phyloP scores from a whole-genome alignment of 2,797 vertebrate genomes.

The Scleropages formosus region DNA sequence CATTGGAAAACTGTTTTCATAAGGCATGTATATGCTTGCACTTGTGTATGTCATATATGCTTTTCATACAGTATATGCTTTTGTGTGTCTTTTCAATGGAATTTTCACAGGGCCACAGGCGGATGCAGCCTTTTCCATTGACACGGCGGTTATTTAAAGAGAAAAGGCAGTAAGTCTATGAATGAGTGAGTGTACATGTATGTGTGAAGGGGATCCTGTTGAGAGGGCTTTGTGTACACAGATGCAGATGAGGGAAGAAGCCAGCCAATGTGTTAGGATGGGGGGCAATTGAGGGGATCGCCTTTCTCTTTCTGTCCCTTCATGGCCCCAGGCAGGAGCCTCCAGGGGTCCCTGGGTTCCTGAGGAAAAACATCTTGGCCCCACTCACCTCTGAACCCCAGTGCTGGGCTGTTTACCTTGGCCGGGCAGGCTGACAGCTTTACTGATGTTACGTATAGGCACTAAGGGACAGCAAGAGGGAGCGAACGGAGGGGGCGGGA shows the following conservation, averaged over 20 bases:
- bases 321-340: slow-evolving; percentile 73
- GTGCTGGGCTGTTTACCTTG: slow-evolving; percentile 97
- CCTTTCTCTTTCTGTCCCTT: slow-evolving; percentile 73
- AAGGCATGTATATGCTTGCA: too few species aligned
- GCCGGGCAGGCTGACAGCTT: slow-evolving; percentile 94
- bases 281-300: slow-evolving; percentile 70
- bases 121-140: slow-evolving; percentile 67
- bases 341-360: slow-evolving; percentile 86
- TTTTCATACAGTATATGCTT: slow-evolving; percentile 25
- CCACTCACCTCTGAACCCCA: slow-evolving; percentile 96
- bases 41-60: too few species aligned
- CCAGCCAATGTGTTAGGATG: slow-evolving; percentile 51
- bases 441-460: slow-evolving; percentile 99
- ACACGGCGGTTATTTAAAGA: slow-evolving; percentile 80
- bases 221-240: slow-evolving; percentile 78
- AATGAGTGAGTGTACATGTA: slow-evolving; percentile 40
- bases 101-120: neutral
- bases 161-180: slow-evolving; percentile 42
- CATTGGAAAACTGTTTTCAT: too few species aligned
- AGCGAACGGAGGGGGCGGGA: slow-evolving; percentile 37
- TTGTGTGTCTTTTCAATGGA: slow-evolving; percentile 20
- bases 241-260: slow-evolving; percentile 67
- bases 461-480: slow-evolving; percentile 78
- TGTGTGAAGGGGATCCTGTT: slow-evolving; percentile 76
- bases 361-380: slow-evolving; percentile 92